Conservation (phyloP, 1,140 invertebrate genomes). For the Nymphalis io region DNA sequence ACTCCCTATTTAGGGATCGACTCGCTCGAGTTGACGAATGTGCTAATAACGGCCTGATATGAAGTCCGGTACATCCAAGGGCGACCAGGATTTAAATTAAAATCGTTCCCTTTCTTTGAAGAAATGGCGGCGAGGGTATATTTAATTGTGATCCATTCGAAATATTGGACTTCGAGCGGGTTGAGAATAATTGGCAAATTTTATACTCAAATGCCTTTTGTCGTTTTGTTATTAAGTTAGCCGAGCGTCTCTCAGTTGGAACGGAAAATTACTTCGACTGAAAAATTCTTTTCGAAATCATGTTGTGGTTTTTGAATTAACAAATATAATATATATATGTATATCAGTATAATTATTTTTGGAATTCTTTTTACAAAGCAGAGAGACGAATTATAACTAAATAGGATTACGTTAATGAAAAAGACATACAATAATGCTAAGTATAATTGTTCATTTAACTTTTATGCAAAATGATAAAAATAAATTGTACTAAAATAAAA, state of each 20-base stretch:
- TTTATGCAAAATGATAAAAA: no score
- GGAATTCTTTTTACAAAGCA: background rate
- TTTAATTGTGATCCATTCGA: conserved; percentile 69
- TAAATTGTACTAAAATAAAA: no score
- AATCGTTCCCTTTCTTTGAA: conserved; percentile 66
- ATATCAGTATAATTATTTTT: background rate
- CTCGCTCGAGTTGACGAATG: conserved; percentile 33
- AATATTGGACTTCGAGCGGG: conserved; percentile 60
- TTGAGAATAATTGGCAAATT: conserved; percentile 66
- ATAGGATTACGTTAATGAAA: no score
- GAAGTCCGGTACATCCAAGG: conserved; percentile 43
- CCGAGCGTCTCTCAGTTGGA: conserved; percentile 45
- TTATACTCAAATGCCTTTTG: conserved; percentile 57
- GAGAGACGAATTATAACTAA: no score
- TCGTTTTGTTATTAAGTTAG: conserved; percentile 66
- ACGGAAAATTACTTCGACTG: conserved; percentile 58
- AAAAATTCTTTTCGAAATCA: conserved; percentile 54
- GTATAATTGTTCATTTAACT: no score
- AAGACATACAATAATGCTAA: no score
- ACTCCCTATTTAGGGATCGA: conserved; percentile 11
- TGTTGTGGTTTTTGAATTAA: conserved; percentile 48
- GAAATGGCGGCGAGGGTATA: conserved; percentile 55
- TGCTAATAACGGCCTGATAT: conserved; percentile 45
- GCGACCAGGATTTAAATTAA: conserved; percentile 68
- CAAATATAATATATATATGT: conserved; percentile 24